Percentiles rank a stretch among this genome's conserved stretches.
Evolutionary conservation across 2,888 invertebrate species (phyloP).

Genomic region (Nomada goodeniana): DNA sequence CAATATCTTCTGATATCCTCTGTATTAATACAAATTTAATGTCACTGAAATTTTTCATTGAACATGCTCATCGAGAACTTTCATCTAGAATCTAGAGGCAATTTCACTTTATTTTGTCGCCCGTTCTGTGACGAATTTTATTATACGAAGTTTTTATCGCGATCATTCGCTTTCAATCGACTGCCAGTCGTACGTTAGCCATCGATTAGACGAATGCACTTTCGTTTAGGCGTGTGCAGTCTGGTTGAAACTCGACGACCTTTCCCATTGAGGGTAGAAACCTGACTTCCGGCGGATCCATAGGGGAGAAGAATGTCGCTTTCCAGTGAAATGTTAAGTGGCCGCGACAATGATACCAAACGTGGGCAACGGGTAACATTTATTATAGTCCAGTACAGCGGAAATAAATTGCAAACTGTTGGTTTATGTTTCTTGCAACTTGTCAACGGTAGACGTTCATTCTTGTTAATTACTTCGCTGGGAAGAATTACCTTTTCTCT

Average conservation of each 20-base stretch:
- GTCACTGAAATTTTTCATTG: too few relatives aligned
- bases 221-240: slow-evolving; percentile 1
- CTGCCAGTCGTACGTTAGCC: slow-evolving; percentile 3
- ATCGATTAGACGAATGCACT: slow-evolving; percentile 11
- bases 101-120: background rate
- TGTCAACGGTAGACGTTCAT: background rate
- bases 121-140: background rate
- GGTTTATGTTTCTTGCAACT: slow-evolving; percentile 14
- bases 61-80: background rate
- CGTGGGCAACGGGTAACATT: background rate
- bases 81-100: too few relatives aligned
- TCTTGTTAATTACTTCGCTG: background rate
- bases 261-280: slow-evolving; percentile 18
- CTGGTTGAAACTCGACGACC: background rate
- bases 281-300: background rate
- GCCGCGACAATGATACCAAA: background rate
- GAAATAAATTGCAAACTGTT: slow-evolving; percentile 5
- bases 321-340: slow-evolving; percentile 1
- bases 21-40: background rate
- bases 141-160: background rate
- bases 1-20: too few relatives aligned
- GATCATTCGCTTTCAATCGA: background rate
- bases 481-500: background rate
- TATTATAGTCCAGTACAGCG: background rate
- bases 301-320: background rate